A percentile compares a stretch with the other conserved stretches of the same genome.
These are phyloP conservation scores for Chiridota heheva DNA, from an alignment of 35 echinoderm and acorn worm species.

Conservation along the genomic window DNA sequence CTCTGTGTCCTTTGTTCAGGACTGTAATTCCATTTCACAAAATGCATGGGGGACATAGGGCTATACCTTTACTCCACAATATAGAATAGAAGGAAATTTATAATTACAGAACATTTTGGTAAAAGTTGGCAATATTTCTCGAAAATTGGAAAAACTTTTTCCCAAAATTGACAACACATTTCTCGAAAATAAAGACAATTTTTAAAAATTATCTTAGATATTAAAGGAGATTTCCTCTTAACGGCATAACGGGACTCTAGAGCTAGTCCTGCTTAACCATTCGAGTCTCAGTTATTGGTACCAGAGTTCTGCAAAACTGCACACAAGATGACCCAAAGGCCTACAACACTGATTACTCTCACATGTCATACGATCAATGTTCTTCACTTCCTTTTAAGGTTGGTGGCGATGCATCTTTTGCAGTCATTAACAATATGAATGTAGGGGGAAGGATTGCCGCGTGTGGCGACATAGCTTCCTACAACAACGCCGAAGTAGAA, in stretches of 20 bases:
- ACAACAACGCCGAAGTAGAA: constrained; percentile 43
- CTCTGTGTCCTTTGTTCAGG: no score
- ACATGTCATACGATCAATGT: neutral
- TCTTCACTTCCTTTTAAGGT: constrained; percentile 28
- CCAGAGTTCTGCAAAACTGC: neutral
- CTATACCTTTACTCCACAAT: no score
- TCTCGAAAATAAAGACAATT: no score
- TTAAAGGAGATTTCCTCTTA: no score
- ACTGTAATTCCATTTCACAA: no score
- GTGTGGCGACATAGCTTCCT: constrained; percentile 75
- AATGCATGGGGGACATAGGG: no score
- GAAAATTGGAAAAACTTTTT: no score
- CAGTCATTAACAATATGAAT: constrained; percentile 55
- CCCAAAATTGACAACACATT: no score
- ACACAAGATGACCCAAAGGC: neutral
- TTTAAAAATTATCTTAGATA: no score
- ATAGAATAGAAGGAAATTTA: no score
- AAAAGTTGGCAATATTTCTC: no score
- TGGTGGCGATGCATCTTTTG: constrained; percentile 47
- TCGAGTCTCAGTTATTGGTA: neutral
- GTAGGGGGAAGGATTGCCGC: constrained; percentile 34
- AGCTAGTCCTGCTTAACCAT: neutral
- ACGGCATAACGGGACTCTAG: neutral
- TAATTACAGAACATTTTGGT: no score
- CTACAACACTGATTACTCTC: neutral